A percentile compares a stretch with the other conserved stretches of the same genome.
These are phyloP conservation scores for Syngnathus typhle DNA, from an alignment of 2,113 vertebrate species.

Conservation along the genomic window DNA sequence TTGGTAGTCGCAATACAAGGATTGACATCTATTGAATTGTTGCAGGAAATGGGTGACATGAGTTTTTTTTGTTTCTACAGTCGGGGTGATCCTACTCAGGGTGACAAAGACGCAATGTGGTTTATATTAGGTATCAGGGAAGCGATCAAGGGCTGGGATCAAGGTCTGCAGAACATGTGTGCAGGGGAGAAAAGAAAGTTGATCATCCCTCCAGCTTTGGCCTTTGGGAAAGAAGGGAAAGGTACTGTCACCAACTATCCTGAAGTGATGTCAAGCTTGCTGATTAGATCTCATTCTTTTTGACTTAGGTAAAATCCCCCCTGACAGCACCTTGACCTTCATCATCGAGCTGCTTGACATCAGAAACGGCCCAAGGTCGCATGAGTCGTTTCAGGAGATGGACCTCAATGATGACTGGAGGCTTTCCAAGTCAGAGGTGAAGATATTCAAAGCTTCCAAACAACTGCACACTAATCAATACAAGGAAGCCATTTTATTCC, in stretches of 20 bases:
- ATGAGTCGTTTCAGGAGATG: constrained; percentile 97
- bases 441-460: background rate
- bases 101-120: constrained; percentile 83
- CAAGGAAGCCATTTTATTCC: no score
- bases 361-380: constrained; percentile 90
- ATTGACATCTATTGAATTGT: no score
- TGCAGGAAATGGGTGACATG: background rate
- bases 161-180: constrained; percentile 86
- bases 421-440: constrained; percentile 87
- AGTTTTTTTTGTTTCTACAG: constrained; percentile 53
- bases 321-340: constrained; percentile 90
- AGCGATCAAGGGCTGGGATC: constrained; percentile 86
- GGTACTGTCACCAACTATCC: constrained; percentile 63
- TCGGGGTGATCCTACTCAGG: constrained; percentile 73
- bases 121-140: constrained; percentile 88
- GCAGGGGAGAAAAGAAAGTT: constrained; percentile 86
- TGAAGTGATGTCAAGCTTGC: background rate
- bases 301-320: constrained; percentile 88
- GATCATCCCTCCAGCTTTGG: constrained; percentile 79
- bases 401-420: constrained; percentile 98
- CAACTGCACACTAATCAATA: background rate
- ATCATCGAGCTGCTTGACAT: constrained; percentile 89
- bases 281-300: background rate
- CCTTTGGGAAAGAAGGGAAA: constrained; percentile 90
- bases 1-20: constrained; percentile 26